Base-by-base conservation (phyloP, 2,113 vertebrate species). In the Mustelus asterias region DNA sequence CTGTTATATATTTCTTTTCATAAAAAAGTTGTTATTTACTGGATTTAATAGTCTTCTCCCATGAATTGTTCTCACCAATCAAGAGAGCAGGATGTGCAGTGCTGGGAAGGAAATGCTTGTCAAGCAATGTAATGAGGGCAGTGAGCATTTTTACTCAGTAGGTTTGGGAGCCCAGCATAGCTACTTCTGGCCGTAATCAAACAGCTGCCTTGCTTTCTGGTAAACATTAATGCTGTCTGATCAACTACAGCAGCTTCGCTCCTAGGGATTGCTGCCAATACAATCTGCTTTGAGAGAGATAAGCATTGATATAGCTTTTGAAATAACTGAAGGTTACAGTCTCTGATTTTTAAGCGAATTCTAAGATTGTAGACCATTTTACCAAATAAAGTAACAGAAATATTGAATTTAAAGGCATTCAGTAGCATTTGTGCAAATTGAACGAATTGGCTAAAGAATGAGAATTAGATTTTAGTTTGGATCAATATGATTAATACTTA, bases 31-130 rank as follows among this genome's bases (percentile, higher is more conserved):
- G 37, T 85, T 41, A 41, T 20, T 89, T 54, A 13, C 26, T 89
- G 24, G 33, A 14, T 4, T 29, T 60, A 26, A 58, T 24, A 3
- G 24, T 60, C 26, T 60, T 60, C 48, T 60, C 78, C 78, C 80
- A 33, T 90, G 88, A 90, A 90, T 60, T 60, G 88, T 60, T 33
- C 58, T 63, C 48, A n/a, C 6, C 48, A 90, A 29, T 54, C 88
- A 63, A 90, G 54, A n/a, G 5, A 13, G 10, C 54, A 63, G 26
- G n/a, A 41, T 37, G 33, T 41, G 92, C 0, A 24, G n/a, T 24
- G 33, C 29, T 93, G 60, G 63, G 67, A 20, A 94, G 60, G 90
- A 94, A 94, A 67, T 94, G n/a, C 29, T 67, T 93, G 67, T 94
- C 65, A 41, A 94, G 60, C 13, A 37, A 16, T 24, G 1, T 3